phyloP scores from a whole-genome alignment of 37 sponge, comb jelly and placozoan genomes.

The Mnemiopsis leidyi region DNA sequence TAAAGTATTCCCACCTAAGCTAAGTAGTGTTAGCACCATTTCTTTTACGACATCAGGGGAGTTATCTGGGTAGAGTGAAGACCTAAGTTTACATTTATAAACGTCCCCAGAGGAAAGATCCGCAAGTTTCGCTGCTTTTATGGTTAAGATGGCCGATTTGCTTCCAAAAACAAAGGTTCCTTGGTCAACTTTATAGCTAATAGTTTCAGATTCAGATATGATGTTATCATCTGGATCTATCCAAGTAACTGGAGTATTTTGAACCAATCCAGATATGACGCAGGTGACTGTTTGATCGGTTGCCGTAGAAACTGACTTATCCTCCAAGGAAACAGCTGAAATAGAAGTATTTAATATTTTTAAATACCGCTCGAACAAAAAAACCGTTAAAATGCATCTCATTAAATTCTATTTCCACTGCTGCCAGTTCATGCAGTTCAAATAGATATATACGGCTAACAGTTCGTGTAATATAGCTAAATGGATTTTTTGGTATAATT shows the following conservation, averaged over 20 bases:
- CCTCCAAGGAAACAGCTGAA: background rate
- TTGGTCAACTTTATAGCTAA: background rate
- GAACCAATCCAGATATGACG: background rate
- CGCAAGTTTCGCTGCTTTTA: background rate
- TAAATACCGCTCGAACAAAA: too few relatives aligned
- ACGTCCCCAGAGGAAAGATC: background rate
- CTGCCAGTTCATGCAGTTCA: too few relatives aligned
- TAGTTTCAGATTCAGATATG: background rate
- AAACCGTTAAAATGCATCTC: too few relatives aligned
- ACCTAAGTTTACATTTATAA: background rate
- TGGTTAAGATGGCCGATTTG: background rate
- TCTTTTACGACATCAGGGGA: background rate
- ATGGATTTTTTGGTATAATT: too few relatives aligned
- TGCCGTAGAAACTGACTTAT: background rate
- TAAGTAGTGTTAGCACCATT: background rate
- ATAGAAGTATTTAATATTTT: too few relatives aligned
- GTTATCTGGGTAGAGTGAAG: background rate
- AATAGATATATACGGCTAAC: too few relatives aligned
- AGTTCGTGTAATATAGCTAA: too few relatives aligned
- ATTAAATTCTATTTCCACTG: too few relatives aligned
- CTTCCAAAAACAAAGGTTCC: background rate
- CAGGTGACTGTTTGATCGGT: background rate
- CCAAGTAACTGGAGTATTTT: background rate
- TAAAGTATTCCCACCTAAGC: background rate
- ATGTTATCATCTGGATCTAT: background rate